These are phyloP conservation scores for Oncopodura yosiiana DNA, from an alignment of 1,140 invertebrate species.

Conservation along the genomic window DNA sequence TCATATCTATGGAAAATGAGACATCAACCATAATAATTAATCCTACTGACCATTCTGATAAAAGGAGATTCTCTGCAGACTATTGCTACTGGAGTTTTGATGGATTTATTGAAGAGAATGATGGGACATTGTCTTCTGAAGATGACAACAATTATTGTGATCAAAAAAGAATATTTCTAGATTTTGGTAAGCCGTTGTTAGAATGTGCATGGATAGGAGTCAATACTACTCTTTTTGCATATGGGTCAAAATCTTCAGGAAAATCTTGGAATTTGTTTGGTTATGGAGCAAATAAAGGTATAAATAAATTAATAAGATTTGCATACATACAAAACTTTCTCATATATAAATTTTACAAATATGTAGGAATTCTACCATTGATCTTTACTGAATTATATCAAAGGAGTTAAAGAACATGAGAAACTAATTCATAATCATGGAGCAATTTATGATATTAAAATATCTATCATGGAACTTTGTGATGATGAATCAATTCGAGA, in stretches of 20 bases:
- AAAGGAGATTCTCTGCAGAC: too few relatives aligned
- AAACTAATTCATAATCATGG: conserved; percentile 34
- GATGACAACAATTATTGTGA: too few relatives aligned
- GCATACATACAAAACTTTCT: too few relatives aligned
- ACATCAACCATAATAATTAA: too few relatives aligned
- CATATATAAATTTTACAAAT: conserved; percentile 10
- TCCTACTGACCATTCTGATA: too few relatives aligned
- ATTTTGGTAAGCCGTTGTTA: conserved; percentile 50
- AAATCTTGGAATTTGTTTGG: conserved; percentile 56
- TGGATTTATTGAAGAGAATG: too few relatives aligned
- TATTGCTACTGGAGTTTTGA: too few relatives aligned
- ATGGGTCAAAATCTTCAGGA: conserved; percentile 54
- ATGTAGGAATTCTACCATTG: conserved; percentile 51
- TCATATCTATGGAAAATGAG: too few relatives aligned
- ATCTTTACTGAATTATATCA: conserved; percentile 52
- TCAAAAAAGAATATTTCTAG: conserved; percentile 48
- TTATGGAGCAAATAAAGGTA: conserved; percentile 51
- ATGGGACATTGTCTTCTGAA: too few relatives aligned
- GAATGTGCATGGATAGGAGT: conserved; percentile 56
- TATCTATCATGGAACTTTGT: conserved; percentile 58
- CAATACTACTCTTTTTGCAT: conserved; percentile 53
- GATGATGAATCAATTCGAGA: conserved; percentile 54
- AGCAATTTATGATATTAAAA: conserved; percentile 44
- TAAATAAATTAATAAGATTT: conserved; percentile 6
- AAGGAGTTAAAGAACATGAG: conserved; percentile 45